Evolutionary conservation across 37 sponge, comb jelly and placozoan species (phyloP), one percentile per base, ranked within the genome.

Genomic region (Cladorhizidae sp.): DNA sequence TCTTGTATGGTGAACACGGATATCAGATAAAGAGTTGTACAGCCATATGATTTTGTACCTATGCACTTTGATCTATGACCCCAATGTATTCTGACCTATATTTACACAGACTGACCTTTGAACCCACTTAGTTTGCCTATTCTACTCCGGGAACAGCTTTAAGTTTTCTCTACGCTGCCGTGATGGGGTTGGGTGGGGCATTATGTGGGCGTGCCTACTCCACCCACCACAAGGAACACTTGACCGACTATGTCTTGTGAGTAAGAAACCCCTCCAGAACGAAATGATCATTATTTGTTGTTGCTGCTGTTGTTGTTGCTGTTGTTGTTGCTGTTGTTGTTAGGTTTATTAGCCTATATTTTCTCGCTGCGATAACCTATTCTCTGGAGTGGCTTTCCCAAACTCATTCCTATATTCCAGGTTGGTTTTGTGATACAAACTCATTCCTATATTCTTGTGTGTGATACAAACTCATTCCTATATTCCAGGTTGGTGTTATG

Each of bases 121-220:
- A 58, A 17, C n/a, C 50, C 33, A 25, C 38, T n/a, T 72, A 81
- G 62, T 59, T 81, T 37, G 40, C 40, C 31, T 65, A 70, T 25
- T 25, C 35, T 32, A 73, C 73, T 33, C 82, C 82, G 23, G 35
- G 40, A 56, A 62, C 73, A 23, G 74, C 52, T 23, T 18, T 15
- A 3, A 59, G 81, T 42, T 26, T 74, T n/a, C 40, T 79, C 67
- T 64, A 78, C 73, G 56, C 64, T 23, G 64, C 45, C 18, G 37
- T 81, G 23, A 25, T 72, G n/a, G 64, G 70, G 33, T 15, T 81
- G 38, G 45, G 68, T 20, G 79, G 56, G 40, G 56, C 65, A 18
- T 58, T 78, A 2, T 39, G 82, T 35, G 78, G 65, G 18, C 70
- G 83, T 36, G 78, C 68, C 2, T 84, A 61, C 43, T 42, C 73